Conservation (phyloP, 2,888 invertebrate species). For the Tetramorium bicarinatum region DNA sequence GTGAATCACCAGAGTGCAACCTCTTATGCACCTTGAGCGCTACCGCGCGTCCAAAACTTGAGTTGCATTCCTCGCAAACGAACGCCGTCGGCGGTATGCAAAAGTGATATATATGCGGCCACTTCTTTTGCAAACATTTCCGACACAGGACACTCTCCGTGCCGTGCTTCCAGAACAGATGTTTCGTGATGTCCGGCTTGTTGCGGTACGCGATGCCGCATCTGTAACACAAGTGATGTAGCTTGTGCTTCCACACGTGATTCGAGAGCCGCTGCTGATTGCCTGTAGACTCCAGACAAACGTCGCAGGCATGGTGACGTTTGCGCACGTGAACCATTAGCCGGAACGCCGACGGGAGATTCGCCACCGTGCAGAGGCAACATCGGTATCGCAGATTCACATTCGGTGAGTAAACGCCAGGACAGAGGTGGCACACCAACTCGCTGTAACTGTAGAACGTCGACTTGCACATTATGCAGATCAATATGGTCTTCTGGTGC, state of each 20-base stretch:
- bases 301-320: slow-evolving; percentile 94
- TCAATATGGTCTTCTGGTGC: slow-evolving; percentile 93
- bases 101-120: slow-evolving; percentile 97
- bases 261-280: slow-evolving; percentile 93
- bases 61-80: slow-evolving; percentile 93
- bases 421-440: slow-evolving; percentile 94
- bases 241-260: slow-evolving; percentile 96
- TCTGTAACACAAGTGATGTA: slow-evolving; percentile 94
- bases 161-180: slow-evolving; percentile 97
- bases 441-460: slow-evolving; percentile 96
- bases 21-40: slow-evolving; percentile 94
- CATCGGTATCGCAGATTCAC: slow-evolving; percentile 92
- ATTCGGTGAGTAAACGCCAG: slow-evolving; percentile 90
- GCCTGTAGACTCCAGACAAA: slow-evolving; percentile 93
- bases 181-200: slow-evolving; percentile 95
- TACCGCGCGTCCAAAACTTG: slow-evolving; percentile 92
- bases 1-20: slow-evolving; percentile 91
- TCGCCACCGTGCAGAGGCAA: slow-evolving; percentile 92
- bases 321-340: slow-evolving; percentile 95
- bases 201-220: slow-evolving; percentile 96
- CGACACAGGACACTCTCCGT: slow-evolving; percentile 95
- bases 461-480: slow-evolving; percentile 95
- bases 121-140: slow-evolving; percentile 95
- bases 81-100: slow-evolving; percentile 94
- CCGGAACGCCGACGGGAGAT: slow-evolving; percentile 94